Percentiles rank a stretch among this genome's conserved stretches.
phyloP scores from a whole-genome alignment of 2,113 vertebrate species.

The Poicephalus gulielmi region DNA sequence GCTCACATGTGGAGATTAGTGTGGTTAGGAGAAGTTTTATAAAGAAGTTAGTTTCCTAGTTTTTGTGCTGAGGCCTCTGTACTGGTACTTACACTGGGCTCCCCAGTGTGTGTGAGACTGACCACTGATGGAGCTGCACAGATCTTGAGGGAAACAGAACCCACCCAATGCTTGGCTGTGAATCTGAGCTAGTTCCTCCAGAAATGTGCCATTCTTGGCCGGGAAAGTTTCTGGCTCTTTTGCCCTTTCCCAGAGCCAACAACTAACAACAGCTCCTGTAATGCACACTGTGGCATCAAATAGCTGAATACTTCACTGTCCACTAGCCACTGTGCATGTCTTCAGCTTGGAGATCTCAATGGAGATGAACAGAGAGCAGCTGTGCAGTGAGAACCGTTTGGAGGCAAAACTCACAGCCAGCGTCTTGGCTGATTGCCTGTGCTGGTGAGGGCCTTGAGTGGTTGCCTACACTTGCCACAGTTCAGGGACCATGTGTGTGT shows the following conservation, averaged over 20 bases:
- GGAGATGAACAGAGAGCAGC: background rate
- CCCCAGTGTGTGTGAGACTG: background rate
- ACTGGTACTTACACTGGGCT: background rate
- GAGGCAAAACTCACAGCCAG: background rate
- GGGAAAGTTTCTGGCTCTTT: background rate
- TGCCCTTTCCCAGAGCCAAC: background rate
- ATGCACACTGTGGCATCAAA: background rate
- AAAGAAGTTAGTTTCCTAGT: background rate
- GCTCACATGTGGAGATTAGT: background rate
- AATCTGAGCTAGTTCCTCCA: background rate
- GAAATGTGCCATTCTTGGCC: background rate
- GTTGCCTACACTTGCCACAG: background rate
- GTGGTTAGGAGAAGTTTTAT: background rate
- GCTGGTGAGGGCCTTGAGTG: background rate
- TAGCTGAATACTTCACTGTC: background rate
- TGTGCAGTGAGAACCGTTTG: background rate
- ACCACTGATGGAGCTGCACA: background rate
- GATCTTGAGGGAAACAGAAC: background rate
- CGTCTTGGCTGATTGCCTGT: background rate
- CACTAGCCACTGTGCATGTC: background rate
- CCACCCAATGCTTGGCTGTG: rapidly evolving
- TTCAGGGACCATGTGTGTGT: background rate
- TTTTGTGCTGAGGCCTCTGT: background rate
- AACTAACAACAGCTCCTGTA: background rate
- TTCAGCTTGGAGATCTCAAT: background rate